These are phyloP conservation scores for Gallinago solitaria DNA, from an alignment of 2,797 vertebrate species.

Conservation along the genomic window DNA sequence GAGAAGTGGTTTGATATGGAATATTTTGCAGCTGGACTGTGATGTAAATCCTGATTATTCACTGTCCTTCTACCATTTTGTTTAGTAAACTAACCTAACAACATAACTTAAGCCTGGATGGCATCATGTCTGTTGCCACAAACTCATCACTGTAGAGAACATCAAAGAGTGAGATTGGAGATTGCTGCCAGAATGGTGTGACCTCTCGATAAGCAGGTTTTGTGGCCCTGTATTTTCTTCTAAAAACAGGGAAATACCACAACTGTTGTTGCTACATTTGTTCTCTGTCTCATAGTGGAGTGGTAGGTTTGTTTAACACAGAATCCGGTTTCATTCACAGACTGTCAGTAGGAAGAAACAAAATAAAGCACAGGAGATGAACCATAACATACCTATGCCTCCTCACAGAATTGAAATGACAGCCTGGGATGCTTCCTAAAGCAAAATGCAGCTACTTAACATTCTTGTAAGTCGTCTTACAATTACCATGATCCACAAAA, in stretches of 20 bases:
- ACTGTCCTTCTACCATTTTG: neutral
- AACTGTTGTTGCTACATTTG: neutral
- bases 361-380: neutral
- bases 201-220: accelerated
- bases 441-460: neutral
- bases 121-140: neutral
- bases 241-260: neutral
- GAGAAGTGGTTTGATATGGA: neutral
- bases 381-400: neutral
- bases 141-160: neutral
- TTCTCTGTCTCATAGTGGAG: neutral
- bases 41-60: neutral
- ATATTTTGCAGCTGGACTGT: neutral
- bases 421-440: neutral
- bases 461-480: neutral
- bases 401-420: neutral
- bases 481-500: neutral
- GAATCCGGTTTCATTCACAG: neutral
- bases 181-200: neutral
- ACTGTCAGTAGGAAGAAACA: neutral
- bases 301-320: neutral
- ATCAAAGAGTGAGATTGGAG: neutral
- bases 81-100: neutral
- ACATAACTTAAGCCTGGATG: neutral
- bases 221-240: neutral